Evolutionary conservation across 1,140 invertebrate species (phyloP).

Genomic region (Solenopsis invicta): DNA sequence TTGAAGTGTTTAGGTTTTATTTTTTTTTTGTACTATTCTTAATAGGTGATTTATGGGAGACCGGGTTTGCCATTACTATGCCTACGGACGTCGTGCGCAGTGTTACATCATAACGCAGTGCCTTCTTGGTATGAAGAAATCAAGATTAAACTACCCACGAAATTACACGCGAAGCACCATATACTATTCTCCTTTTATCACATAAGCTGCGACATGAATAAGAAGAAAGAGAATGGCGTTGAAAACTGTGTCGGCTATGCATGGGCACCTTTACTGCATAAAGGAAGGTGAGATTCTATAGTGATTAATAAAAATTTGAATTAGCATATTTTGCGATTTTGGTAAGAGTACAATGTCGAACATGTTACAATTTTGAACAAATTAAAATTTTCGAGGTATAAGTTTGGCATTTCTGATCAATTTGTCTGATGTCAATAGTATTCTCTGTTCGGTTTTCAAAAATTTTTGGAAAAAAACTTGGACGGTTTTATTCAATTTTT

Average conservation of each 20-base stretch:
- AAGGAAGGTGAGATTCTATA: slow-evolving; percentile 89
- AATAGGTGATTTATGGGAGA: slow-evolving; percentile 92
- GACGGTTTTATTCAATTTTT: too few species aligned
- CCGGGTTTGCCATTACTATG: slow-evolving; percentile 90
- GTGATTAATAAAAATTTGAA: not conserved
- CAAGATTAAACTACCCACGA: slow-evolving; percentile 94
- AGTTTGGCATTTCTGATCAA: too few species aligned
- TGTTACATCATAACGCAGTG: slow-evolving; percentile 93
- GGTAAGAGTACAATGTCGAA: too few species aligned
- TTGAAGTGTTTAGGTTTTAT: not conserved
- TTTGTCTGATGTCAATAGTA: too few species aligned
- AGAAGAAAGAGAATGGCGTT: slow-evolving; percentile 92
- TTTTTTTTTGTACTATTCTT: not conserved
- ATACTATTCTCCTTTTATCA: slow-evolving; percentile 96
- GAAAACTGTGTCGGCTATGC: slow-evolving; percentile 96
- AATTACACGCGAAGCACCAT: slow-evolving; percentile 93
- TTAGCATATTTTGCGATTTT: not conserved
- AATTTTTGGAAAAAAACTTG: too few species aligned
- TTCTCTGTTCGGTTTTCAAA: too few species aligned
- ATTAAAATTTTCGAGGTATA: too few species aligned
- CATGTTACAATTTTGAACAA: too few species aligned
- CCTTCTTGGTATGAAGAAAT: slow-evolving; percentile 96
- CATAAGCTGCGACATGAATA: slow-evolving; percentile 94
- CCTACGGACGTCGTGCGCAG: slow-evolving; percentile 90
- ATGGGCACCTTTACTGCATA: slow-evolving; percentile 94